Evolutionary conservation across 1,140 invertebrate genomes (phyloP), one percentile per base, ranked within the genome.

Genomic region (Macrobrachium nipponense): DNA sequence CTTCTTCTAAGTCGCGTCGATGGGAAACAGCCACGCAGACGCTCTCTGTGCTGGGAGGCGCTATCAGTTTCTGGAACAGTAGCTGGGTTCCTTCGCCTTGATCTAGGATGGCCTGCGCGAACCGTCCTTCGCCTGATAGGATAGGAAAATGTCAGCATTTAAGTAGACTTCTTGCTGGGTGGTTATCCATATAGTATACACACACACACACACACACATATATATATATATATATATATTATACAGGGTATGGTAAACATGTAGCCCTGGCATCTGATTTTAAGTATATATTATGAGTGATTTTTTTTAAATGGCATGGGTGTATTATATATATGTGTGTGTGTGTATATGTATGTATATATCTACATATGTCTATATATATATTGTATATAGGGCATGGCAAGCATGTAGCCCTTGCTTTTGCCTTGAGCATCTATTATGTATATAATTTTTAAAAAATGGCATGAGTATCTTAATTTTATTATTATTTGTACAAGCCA

Each of bases 11-110:
- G 77, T 58, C 18, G 14, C 77, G 76, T 10, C 84, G 78, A 76
- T 86, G 84, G 10, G 84, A 75, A 60, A 86, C 68, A 2, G 77
- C 77, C 8, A 86, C 77, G 43, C 84, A 86, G 59, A 80, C 78
- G 0, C 18, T 61, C 15, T 72, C 77, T 17, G 44, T 62, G 7
- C 61, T 72, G 11, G 84, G 84, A 17, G 84, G 66, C 58, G 15
- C n/a, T 43, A 86, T 78, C 64, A 80, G 27, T 58, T 80, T 11
- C n/a, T 80, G 60, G 59, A 80, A 66, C 62, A 86, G 36, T 44
- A 86, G 51, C 70, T 86, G 84, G 27, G 77, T 44, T 15, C 78
- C 68, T n/a, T 86, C 84, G 36, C 84, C 84, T 60, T 61, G 66
- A 14, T 27, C 20, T 8, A 86, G 84, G 17, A 18, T 2, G 0